A percentile compares a stretch with the other conserved stretches of the same genome.
Evolutionary conservation across 2,113 vertebrate genomes (phyloP).

Genomic region (Agelaius phoeniceus): DNA sequence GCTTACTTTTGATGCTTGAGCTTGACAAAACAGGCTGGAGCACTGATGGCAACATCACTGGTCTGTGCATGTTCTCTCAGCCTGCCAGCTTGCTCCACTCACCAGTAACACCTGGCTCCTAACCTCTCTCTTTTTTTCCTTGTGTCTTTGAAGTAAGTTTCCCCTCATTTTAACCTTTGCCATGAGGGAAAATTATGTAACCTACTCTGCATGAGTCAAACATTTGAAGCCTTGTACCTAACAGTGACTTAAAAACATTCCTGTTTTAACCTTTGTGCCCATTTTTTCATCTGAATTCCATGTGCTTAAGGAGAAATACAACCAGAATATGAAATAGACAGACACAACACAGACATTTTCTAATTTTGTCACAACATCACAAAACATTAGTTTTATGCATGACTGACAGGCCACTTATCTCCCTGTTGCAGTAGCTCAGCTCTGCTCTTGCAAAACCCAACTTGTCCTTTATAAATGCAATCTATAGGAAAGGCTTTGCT

Average conservation of each 20-base stretch:
- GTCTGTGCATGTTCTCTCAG: not conserved
- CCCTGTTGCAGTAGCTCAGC: not conserved
- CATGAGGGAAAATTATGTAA: not conserved
- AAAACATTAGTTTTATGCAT: not conserved
- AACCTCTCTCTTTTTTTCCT: not conserved
- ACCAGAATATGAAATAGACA: not conserved
- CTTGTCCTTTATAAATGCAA: not conserved
- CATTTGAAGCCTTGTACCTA: not conserved
- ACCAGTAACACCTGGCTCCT: not conserved
- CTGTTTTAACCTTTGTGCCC: not conserved
- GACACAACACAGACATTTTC: not conserved
- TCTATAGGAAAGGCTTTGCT: not conserved
- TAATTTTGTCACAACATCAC: not conserved
- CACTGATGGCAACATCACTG: not conserved
- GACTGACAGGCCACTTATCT: not conserved
- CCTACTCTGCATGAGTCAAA: not conserved
- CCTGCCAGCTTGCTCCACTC: not conserved
- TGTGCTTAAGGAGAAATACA: not conserved
- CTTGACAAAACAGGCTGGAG: not conserved
- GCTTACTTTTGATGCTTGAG: not conserved
- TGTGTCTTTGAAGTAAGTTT: not conserved
- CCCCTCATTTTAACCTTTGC: not conserved
- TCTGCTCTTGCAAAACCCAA: not conserved
- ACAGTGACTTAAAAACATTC: fast-evolving
- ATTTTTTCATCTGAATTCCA: not conserved